Conservation (phyloP, 2,113 vertebrate species). For the Phycodurus eques region DNA sequence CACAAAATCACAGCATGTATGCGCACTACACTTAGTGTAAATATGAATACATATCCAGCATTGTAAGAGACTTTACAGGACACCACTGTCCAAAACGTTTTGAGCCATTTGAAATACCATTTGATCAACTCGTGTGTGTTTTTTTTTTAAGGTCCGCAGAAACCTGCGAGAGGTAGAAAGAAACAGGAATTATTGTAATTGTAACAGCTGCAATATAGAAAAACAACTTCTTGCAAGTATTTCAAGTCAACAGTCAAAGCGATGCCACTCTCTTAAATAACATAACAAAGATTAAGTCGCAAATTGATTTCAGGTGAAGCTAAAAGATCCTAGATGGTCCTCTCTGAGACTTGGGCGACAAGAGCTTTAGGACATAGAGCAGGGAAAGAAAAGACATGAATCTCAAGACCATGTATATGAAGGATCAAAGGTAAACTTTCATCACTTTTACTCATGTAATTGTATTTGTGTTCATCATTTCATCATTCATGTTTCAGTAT, state of each 20-base stretch:
- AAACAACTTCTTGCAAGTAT: neutral
- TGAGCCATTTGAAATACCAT: neutral
- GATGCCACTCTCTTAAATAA: too few relatives aligned
- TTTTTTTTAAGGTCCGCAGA: neutral
- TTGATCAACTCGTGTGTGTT: neutral
- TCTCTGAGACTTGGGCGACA: neutral
- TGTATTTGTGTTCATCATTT: neutral
- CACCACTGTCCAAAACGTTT: neutral
- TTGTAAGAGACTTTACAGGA: neutral
- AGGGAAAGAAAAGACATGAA: neutral
- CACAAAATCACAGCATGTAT: conserved; percentile 2
- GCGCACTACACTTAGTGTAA: neutral
- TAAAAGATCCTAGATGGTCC: neutral
- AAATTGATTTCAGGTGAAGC: too few relatives aligned
- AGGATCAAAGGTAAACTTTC: neutral
- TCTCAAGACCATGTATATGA: neutral
- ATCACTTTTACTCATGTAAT: too few relatives aligned
- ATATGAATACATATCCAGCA: neutral
- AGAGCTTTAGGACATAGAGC: too few relatives aligned
- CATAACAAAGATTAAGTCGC: too few relatives aligned
- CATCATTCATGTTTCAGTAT: neutral
- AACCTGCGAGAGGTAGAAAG: conserved; percentile 3
- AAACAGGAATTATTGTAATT: neutral
- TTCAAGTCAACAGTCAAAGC: neutral
- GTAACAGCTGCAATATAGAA: neutral